Base-by-base conservation (phyloP, 2,797 vertebrate species). In the Oreonectes daqikongensis region DNA sequence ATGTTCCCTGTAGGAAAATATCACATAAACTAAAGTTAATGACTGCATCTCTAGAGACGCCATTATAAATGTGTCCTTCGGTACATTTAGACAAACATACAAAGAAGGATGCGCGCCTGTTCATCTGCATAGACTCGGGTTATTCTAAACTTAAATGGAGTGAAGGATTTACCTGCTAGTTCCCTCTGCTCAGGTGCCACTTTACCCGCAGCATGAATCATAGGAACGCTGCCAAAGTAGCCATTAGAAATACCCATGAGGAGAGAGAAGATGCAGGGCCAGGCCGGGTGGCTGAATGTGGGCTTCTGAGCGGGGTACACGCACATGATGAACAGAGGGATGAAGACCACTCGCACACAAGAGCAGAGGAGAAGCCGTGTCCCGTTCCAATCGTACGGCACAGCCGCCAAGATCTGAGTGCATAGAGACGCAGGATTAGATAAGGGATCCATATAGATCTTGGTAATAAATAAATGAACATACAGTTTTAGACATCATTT, bases 211-310 rank as follows among this genome's bases (percentile, higher is more conserved):
- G 98, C 98, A 86, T 96, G 94, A 84, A 99, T 99, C 98, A 99
- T 99, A 59, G 98, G 98, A 59, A 99, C 96, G 0, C 97, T 99
- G 81, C 98, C 97, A 0, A 99, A 98, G 87, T 99, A 99, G 32
- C 97, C 97, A 0, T 97, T 99, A 88, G 94, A 97, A 84, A 99
- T 94, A 44, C 98, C 98, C 97, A 99, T 97, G 73, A 99, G 94
- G 30, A 99, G 94, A 1, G 97, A 99, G 90, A 99, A 98, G 87
- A 99, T 81, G 60, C 97, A 99, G 70, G 97, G 96, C 98, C 98
- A 99, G 84, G 96, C 96, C 0, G 98, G 98, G 82, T 99, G 97
- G 82, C 93, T 88, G 0, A 99, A 95, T 15, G 93, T 87, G 22
- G 98, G 97, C 0, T 81, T 83, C n/a, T 87, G 91, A 0, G 89